Evolutionary conservation across 2,113 vertebrate genomes (phyloP).

Genomic region (Rhinopomastus cyanomelas): DNA sequence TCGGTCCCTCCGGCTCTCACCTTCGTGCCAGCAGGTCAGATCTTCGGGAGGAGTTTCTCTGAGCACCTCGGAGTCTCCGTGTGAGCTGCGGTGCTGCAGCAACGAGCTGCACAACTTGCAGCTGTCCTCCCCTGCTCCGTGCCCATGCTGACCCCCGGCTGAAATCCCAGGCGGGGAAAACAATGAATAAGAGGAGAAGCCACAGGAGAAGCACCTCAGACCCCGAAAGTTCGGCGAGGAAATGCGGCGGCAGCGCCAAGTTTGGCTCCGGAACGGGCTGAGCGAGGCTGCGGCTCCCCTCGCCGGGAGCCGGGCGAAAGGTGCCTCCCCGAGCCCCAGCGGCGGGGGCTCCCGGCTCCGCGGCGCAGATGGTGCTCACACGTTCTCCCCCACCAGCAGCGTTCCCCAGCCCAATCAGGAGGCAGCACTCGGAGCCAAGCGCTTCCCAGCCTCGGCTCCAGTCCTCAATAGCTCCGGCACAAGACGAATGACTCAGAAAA

Average conservation of each 20-base stretch:
- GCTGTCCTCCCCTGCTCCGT: neutral
- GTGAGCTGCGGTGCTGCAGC: conserved; percentile 57
- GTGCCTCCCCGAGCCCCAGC: conserved; percentile 56
- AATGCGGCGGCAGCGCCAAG: neutral
- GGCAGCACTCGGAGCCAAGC: conserved; percentile 65
- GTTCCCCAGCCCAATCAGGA: conserved; percentile 80
- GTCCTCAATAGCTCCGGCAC: conserved; percentile 66
- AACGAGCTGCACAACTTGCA: conserved; percentile 77
- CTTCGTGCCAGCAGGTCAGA: conserved; percentile 51
- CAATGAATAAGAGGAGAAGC: neutral
- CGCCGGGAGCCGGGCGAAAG: conserved; percentile 39
- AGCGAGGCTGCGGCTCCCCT: neutral
- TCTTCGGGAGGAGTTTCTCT: conserved; percentile 38
- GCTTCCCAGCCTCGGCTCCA: conserved; percentile 66
- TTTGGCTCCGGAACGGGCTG: neutral
- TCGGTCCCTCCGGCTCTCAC: conserved; percentile 31
- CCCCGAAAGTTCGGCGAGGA: conserved; percentile 20
- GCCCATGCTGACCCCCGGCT: conserved; percentile 54
- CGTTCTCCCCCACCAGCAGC: conserved; percentile 79
- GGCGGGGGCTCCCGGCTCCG: conserved; percentile 59
- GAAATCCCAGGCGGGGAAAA: conserved; percentile 4
- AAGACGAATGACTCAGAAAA: conserved; percentile 77
- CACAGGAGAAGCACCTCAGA: neutral
- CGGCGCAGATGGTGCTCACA: conserved; percentile 72
- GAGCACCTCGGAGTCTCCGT: conserved; percentile 67